Evolutionary conservation across 1,140 invertebrate genomes (phyloP).

Genomic region (Macrobrachium nipponense): DNA sequence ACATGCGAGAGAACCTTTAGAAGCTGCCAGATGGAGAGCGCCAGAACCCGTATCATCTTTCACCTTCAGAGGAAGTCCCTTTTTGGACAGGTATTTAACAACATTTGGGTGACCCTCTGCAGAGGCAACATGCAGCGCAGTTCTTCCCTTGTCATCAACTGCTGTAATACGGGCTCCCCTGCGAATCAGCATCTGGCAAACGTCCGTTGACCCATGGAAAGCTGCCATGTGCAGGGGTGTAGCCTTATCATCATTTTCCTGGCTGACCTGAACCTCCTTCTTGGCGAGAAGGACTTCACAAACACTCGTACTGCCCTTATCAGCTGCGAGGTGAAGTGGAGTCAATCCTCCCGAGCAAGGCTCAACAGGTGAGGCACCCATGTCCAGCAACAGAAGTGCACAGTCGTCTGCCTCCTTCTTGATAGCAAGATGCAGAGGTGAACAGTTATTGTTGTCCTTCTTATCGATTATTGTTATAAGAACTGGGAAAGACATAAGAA

Average conservation of each 20-base stretch:
- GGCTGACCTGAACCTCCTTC: constrained; percentile 35
- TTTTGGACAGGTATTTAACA: constrained; percentile 17
- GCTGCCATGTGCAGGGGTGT: constrained; percentile 52
- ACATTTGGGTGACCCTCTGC: constrained; percentile 33
- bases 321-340: constrained; percentile 51
- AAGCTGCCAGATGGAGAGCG: constrained; percentile 45
- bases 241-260: constrained; percentile 37
- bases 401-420: constrained; percentile 42
- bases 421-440: constrained; percentile 42
- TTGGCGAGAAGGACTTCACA: constrained; percentile 48
- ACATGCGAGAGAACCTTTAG: constrained; percentile 25
- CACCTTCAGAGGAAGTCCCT: constrained; percentile 29
- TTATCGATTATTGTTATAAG: constrained; percentile 8
- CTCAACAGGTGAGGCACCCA: constrained; percentile 35
- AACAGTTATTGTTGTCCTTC: constrained; percentile 35
- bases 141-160: constrained; percentile 22
- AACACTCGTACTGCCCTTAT: constrained; percentile 44
- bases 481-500: constrained; percentile 6
- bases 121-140: constrained; percentile 46
- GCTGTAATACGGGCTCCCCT: constrained; percentile 43
- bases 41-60: constrained; percentile 38
- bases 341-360: constrained; percentile 37
- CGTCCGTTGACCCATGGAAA: constrained; percentile 42
- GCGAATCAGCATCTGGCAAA: constrained; percentile 47
- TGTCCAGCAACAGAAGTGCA: constrained; percentile 38